phyloP scores from a whole-genome alignment of 2,888 invertebrate genomes.

The Ctenicera cuprea region DNA sequence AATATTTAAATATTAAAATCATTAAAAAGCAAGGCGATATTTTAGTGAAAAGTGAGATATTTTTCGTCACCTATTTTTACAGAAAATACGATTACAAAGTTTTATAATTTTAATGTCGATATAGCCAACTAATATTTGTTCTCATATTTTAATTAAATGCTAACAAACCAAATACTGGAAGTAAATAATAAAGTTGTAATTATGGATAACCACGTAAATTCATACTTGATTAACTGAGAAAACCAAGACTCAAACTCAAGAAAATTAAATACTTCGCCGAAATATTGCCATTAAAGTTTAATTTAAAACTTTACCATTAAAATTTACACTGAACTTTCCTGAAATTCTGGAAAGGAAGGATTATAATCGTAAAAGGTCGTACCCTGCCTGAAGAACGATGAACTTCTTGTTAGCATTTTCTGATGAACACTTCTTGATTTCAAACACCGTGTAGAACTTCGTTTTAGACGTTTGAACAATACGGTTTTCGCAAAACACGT shows the following conservation, averaged over 20 bases:
- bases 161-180: not conserved
- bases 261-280: no score
- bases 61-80: no score
- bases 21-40: no score
- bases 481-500: slow-evolving; percentile 42
- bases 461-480: slow-evolving; percentile 62
- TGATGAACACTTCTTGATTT: slow-evolving; percentile 68
- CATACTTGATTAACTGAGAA: no score
- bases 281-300: not conserved
- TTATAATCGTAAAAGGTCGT: slow-evolving; percentile 33
- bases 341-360: not conserved
- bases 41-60: no score
- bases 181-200: not conserved
- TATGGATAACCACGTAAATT: not conserved
- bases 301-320: not conserved
- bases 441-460: slow-evolving; percentile 72
- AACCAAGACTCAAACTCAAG: no score
- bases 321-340: not conserved
- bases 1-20: no score
- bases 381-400: slow-evolving; percentile 72
- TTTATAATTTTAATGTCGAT: no score
- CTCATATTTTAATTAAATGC: no score
- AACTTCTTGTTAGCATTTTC: slow-evolving; percentile 69
- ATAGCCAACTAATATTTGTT: no score
- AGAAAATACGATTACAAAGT: no score